Base-by-base conservation (phyloP, 2,888 invertebrate genomes). In the Aphidoletes aphidimyza region DNA sequence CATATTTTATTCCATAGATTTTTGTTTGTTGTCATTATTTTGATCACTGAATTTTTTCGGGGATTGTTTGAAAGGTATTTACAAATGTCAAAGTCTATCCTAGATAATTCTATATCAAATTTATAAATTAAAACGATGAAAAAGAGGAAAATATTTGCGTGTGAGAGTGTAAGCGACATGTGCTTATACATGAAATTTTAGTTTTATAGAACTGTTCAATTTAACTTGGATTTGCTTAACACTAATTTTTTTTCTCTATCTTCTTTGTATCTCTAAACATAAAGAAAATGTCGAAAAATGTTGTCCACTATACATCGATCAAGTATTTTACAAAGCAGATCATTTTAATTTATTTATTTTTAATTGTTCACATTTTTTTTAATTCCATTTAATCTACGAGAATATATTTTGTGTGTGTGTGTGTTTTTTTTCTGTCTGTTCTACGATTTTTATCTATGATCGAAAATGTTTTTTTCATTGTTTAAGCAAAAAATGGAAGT, bases 251-350 rank as follows among this genome's bases (percentile, higher is more conserved):
- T 30, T 34, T 9, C n/a, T 54, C 8, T 47, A 11, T 17, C 9
- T 47, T 47, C 17, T 2, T 54, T 54, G 22, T 54, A 54, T 54
- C 22, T 69, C 69, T 69, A n/a, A 69, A 69, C 69, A 69, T 69
- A 30, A 69, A 69, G 30, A 69, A 30, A 69, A 69, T 69, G n/a
- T 69, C 69, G 69, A 69, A 69, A 69, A 30, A 22, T 54, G 8
- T 54, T 69, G 26, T 69, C 30, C 69, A 69, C 30, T 69, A 69
- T 69, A 69, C 69, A 69, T 69, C 69, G 69, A 69, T 69, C 69
- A 69, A 69, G 14, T 69, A 69, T 69, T 69, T 69, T 69, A 69
- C 69, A 69, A 69, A 69, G 69, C 69, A 69, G 69, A 69, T 69
- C 69, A 69, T 69, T 69, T 14, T n/a, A n/a, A n/a, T n/a, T n/a